Evolutionary conservation across 2,888 invertebrate species (phyloP).

Genomic region (Tortrix viridana): DNA sequence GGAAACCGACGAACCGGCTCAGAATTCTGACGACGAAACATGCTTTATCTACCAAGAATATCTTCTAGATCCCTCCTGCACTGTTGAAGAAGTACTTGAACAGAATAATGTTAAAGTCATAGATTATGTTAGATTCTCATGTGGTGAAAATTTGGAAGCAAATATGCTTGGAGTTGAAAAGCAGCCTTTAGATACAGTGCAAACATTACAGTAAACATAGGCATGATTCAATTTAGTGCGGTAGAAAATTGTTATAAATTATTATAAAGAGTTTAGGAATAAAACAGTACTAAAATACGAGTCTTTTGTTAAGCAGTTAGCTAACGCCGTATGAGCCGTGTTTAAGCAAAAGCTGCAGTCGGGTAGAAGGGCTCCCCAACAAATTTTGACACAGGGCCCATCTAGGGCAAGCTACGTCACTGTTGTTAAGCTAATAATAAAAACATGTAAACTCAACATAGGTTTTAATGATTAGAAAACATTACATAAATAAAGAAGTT

Average conservation of each 20-base stretch:
- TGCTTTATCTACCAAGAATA: slow-evolving; percentile 94
- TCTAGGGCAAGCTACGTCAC: too few species aligned
- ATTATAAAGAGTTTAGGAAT: slow-evolving; percentile 18
- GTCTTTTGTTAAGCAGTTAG: neutral
- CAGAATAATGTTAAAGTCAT: slow-evolving; percentile 87
- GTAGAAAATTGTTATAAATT: slow-evolving; percentile 9
- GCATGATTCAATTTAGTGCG: slow-evolving; percentile 4
- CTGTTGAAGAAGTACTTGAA: slow-evolving; percentile 89
- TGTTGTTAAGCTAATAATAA: slow-evolving; percentile 4
- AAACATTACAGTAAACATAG: slow-evolving; percentile 85
- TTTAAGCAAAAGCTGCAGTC: too few species aligned
- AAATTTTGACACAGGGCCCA: too few species aligned
- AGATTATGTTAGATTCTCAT: slow-evolving; percentile 94
- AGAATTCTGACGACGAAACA: slow-evolving; percentile 89
- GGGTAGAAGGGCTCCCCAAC: too few species aligned
- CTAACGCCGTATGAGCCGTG: too few species aligned
- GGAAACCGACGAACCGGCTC: slow-evolving; percentile 84
- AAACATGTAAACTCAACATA: slow-evolving; percentile 8
- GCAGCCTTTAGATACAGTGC: slow-evolving; percentile 83
- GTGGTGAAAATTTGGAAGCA: slow-evolving; percentile 87
- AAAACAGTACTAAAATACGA: slow-evolving; percentile 11
- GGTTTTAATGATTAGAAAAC: slow-evolving; percentile 13
- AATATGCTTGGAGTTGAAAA: slow-evolving; percentile 76
- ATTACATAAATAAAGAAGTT: slow-evolving; percentile 29
- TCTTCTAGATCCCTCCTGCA: slow-evolving; percentile 89